Evolutionary conservation across 2,797 vertebrate species (phyloP).

Genomic region (Aselliscus stoliczkanus): DNA sequence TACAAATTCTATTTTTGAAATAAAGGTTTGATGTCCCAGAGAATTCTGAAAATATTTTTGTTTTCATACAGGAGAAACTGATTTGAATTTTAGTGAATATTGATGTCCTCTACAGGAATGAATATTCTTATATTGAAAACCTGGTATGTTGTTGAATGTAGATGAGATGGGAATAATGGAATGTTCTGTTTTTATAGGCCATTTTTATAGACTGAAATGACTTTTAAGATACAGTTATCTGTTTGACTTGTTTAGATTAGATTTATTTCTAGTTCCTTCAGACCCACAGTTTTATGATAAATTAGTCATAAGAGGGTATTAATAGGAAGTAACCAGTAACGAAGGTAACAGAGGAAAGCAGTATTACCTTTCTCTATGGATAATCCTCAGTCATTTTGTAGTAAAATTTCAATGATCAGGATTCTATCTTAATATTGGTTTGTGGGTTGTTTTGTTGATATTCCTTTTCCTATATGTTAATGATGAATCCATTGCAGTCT

Average conservation of each 20-base stretch:
- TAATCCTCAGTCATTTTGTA: not conserved
- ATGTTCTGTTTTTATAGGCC: not conserved
- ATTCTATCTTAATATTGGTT: not conserved
- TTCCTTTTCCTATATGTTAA: too few species aligned
- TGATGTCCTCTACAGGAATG: not conserved
- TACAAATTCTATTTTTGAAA: slow-evolving; percentile 39
- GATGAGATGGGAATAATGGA: not conserved
- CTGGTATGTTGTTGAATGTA: not conserved
- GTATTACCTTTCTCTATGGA: not conserved
- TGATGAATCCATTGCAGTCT: too few species aligned
- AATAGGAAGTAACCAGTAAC: slow-evolving; percentile 19
- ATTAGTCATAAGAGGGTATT: slow-evolving; percentile 43
- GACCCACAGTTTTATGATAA: slow-evolving; percentile 7
- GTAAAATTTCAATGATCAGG: not conserved
- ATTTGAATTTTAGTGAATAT: not conserved
- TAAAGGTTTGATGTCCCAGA: not conserved
- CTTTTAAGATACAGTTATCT: slow-evolving; percentile 19
- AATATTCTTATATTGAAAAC: slow-evolving; percentile 32
- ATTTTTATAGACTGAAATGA: not conserved
- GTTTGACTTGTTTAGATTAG: slow-evolving; percentile 5
- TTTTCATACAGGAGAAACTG: slow-evolving; percentile 11
- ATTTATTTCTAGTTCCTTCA: slow-evolving; percentile 53
- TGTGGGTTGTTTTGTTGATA: not conserved
- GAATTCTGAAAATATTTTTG: slow-evolving; percentile 13
- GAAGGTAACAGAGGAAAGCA: slow-evolving; percentile 26